Conservation (phyloP, 2,797 vertebrate genomes). For the Rhodeus uyekii region DNA sequence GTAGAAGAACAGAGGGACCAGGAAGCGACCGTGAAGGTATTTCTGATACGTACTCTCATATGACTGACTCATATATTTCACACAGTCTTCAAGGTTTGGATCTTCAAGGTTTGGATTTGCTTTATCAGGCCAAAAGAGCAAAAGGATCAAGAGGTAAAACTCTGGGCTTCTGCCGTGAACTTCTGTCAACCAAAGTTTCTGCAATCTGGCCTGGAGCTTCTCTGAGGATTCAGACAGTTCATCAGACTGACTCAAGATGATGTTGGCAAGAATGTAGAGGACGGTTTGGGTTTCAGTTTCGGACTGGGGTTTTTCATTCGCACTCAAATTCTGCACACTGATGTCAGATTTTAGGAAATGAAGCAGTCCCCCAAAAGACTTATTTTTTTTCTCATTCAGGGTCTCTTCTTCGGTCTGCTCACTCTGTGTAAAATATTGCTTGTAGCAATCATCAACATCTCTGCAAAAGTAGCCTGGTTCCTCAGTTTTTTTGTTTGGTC, state of each 20-base stretch:
- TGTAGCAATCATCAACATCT: neutral
- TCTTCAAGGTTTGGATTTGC: neutral
- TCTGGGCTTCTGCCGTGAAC: neutral
- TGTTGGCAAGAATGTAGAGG: neutral
- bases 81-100: neutral
- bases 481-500: neutral
- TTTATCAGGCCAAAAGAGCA: conserved; percentile 32
- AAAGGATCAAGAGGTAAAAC: neutral
- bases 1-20: conserved; percentile 28
- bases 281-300: neutral
- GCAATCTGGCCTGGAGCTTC: neutral
- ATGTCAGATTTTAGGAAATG: neutral
- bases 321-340: neutral
- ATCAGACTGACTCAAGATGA: neutral
- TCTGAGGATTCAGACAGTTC: neutral
- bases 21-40: conserved; percentile 15
- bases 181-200: neutral
- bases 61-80: neutral
- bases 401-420: neutral
- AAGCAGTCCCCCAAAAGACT: neutral
- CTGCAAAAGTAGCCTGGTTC: neutral
- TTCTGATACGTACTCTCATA: neutral
- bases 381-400: neutral
- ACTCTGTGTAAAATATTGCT: neutral
- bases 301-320: neutral